Base-by-base conservation (phyloP, 2,888 invertebrate genomes). In the Cheilosia pagana region DNA sequence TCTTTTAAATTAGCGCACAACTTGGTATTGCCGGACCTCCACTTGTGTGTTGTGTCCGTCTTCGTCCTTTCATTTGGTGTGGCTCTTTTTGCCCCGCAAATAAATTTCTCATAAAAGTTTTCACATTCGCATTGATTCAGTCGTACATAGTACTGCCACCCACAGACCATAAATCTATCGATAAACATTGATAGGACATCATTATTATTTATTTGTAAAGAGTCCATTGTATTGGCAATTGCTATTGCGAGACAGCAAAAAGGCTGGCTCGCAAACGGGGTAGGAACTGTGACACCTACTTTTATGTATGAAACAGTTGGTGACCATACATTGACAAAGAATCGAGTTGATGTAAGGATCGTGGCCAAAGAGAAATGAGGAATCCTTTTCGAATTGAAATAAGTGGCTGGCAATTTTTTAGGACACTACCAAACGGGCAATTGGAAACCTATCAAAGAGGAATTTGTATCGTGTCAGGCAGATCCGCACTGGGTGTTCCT, bases 121-220 rank as follows among this genome's bases (percentile, higher is more conserved):
- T 48, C 72, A n/a, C 67, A 74, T 81, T 60, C 60, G 39, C 62
- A 74, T 50, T 19, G 60, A 62, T 14, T 48, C 48, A 70, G 43
- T 48, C 43, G 48, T 25, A 48, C 48, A 57, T 48, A 12, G 35
- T 4, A 35, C 48, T 23, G 14, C 50, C 63, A 70, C 55, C 74
- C 74, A 74, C 57, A 68, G 67, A 67, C 65, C 71, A 82, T 82
- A 77, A 83, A 78, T 83, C 63, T 68, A 70, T 63, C 78, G 83
- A 83, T 83, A 74, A 78, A 78, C 78, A 78, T 83, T 83, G 83
- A 83, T 78, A 74, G 78, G 78, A 83, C 78, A 78, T 83, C 83
- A 78, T 74, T 83, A 83, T 78, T 83, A 83, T 83, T 83, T 83
- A 83, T 83, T 78, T 70, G 78, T 59, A 81, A 70, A 63, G 31